Base-by-base conservation (phyloP, 1,140 invertebrate species). In the Zaprionus africanus region DNA sequence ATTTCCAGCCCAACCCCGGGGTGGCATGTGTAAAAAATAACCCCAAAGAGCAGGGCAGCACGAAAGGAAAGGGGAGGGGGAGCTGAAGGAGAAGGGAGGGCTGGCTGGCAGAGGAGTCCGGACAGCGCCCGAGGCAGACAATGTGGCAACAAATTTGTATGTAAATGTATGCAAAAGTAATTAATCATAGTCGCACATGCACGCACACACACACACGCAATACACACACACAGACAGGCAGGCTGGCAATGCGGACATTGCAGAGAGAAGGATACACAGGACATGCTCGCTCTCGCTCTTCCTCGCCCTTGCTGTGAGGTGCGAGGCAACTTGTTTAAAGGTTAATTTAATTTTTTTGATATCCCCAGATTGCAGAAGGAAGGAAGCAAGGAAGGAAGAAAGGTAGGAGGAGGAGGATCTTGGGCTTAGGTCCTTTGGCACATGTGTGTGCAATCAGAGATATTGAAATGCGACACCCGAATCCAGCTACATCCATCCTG, bases 91-190 rank as follows among this genome's bases (percentile, higher is more conserved):
- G 28, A 17, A 59, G 41, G 67, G 51, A 56, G 1, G 41, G 41
- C 4, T 6, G n/a, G 41, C 41, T 17, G 41, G 41, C 41, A 17
- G 38, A 41, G 38, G 53, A 70, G 38, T 22, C 13, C 51, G 62
- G 36, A 79, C 66, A 64, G 81, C 76, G 82, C 53, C 65, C 75
- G 78, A 71, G 81, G 81, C 84, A 91, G 90, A 91, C 88, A 91
- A 91, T 85, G 81, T 91, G 84, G 81, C 88, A 91, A 91, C 82
- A 91, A 88, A 91, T 88, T 91, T 90, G 77, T 88, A 91, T 91
- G 88, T 88, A 91, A 91, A 91, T 91, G 84, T 91, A 91, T 91
- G 88, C 88, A 88, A 88, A 91, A 91, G 88, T 88, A 91, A 91
- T 91, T 91, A 91, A 91, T 91, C 88, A 91, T 91, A 91, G 88